Evolutionary conservation across 2,797 vertebrate genomes (phyloP).

Genomic region (Clarias pachynema): DNA sequence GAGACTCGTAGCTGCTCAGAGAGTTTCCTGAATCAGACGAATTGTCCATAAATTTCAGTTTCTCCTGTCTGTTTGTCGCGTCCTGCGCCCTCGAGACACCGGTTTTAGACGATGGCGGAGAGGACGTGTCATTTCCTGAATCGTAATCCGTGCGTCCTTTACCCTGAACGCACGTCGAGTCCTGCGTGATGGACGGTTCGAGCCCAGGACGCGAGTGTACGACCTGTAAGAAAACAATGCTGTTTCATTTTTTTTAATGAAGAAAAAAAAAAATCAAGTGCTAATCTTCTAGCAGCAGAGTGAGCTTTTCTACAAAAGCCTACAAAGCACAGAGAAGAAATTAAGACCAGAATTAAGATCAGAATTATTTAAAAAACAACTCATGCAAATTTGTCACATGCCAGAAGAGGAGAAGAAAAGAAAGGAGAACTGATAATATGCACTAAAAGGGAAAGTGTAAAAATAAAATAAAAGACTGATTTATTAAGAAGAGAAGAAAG

Average conservation of each 20-base stretch:
- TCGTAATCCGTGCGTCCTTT: constrained; percentile 89
- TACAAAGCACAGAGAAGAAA: constrained; percentile 83
- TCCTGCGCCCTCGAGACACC: constrained; percentile 79
- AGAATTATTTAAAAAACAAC: constrained; percentile 65
- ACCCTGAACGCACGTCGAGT: constrained; percentile 69
- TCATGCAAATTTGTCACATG: constrained; percentile 96
- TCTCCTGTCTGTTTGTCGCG: constrained; percentile 76
- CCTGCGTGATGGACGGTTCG: constrained; percentile 76
- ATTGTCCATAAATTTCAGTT: constrained; percentile 81
- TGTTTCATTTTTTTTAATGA: constrained; percentile 49
- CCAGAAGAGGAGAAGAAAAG: constrained; percentile 71
- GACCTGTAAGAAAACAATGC: constrained; percentile 82
- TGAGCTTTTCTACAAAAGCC: constrained; percentile 83
- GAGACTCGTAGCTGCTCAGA: constrained; percentile 90
- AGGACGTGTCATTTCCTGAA: constrained; percentile 96
- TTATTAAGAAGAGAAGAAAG: constrained; percentile 60
- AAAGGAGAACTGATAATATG: constrained; percentile 22
- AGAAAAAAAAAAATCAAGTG: constrained; percentile 1
- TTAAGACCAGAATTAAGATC: constrained; percentile 41
- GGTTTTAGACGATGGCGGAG: constrained; percentile 89
- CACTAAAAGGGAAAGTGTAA: constrained; percentile 27
- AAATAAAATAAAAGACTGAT: constrained; percentile 59
- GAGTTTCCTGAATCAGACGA: constrained; percentile 97
- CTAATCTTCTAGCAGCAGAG: constrained; percentile 73
- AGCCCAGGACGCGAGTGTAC: constrained; percentile 82